Conservation (phyloP, 2,113 vertebrate genomes). For the Formicarius rufipectus region DNA sequence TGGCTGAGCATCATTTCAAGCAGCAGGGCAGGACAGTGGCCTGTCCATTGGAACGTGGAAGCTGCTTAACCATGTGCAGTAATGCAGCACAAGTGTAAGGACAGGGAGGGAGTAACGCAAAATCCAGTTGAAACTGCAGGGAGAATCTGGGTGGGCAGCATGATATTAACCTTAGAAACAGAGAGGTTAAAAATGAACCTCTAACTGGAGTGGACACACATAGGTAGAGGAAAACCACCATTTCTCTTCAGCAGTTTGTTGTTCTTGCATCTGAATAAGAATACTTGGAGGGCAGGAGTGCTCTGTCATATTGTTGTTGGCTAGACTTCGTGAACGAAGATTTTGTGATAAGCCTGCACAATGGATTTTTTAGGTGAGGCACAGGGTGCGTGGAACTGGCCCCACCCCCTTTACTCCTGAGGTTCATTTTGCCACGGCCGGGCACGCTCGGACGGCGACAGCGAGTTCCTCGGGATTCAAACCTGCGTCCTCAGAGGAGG, state of each 20-base stretch:
- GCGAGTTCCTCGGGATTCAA: no score
- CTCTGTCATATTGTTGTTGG: fast-evolving
- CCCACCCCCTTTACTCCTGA: no score
- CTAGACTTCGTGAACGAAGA: no score
- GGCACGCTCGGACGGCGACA: no score
- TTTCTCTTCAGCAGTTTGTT: background rate
- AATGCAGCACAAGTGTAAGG: background rate
- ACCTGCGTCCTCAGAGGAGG: no score
- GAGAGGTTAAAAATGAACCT: background rate
- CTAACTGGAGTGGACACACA: background rate
- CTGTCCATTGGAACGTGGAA: background rate
- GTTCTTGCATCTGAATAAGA: background rate
- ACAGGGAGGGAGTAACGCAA: background rate
- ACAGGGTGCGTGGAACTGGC: no score
- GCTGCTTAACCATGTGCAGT: background rate
- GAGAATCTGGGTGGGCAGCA: background rate
- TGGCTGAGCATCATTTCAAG: background rate
- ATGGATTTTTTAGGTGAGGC: no score
- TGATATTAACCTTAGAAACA: background rate
- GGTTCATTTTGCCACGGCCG: no score
- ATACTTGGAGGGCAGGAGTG: background rate
- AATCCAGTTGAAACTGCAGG: background rate
- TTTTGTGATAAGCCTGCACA: no score
- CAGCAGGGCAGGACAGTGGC: background rate
- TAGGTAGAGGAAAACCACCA: background rate